These are phyloP conservation scores for Emydocephalus ijimae DNA, from an alignment of 2,113 vertebrate genomes.

Conservation along the genomic window DNA sequence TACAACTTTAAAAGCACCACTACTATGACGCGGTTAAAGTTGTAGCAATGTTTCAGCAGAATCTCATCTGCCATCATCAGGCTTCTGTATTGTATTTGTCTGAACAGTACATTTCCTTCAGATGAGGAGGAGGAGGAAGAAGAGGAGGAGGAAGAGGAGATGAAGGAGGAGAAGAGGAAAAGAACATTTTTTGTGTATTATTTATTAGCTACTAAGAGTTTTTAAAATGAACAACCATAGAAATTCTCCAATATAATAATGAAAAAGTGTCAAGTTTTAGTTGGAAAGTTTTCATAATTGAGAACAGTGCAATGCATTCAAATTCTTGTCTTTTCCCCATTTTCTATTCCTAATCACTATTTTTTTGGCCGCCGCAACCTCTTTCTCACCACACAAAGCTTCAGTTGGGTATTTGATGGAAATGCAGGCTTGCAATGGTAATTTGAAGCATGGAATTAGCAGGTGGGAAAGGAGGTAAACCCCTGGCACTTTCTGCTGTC, in stretches of 20 bases:
- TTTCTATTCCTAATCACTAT: background rate
- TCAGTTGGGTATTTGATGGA: background rate
- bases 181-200: background rate
- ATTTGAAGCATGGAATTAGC: background rate
- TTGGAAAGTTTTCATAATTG: background rate
- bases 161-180: too few relatives aligned
- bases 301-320: background rate
- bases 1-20: too few relatives aligned
- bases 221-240: background rate
- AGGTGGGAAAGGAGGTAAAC: background rate
- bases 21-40: too few relatives aligned
- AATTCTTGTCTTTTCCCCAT: background rate
- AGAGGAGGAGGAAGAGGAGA: background rate
- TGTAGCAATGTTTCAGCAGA: too few relatives aligned
- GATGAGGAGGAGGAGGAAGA: background rate
- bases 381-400: background rate
- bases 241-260: background rate
- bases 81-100: too few relatives aligned
- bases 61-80: too few relatives aligned
- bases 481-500: background rate
- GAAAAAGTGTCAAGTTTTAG: background rate
- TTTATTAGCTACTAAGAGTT: background rate
- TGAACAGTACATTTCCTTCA: background rate
- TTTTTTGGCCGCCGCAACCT: background rate
- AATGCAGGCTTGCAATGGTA: background rate